A percentile compares a stretch with the other conserved stretches of the same genome.
These are phyloP conservation scores for Acipenser transmontanus DNA, from an alignment of 2,797 vertebrate species.

Conservation along the genomic window DNA sequence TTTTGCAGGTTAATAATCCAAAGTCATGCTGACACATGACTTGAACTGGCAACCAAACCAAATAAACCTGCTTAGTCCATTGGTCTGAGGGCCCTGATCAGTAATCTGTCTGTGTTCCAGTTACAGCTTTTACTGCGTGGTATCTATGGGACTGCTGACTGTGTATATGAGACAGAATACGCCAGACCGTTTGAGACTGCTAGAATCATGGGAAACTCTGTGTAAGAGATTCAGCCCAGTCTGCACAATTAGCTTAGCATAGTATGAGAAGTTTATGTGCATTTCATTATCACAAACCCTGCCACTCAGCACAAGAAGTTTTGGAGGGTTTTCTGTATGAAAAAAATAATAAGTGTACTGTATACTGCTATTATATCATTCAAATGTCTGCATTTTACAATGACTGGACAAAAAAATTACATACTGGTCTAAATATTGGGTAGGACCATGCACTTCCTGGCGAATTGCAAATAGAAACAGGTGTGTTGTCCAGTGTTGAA, in stretches of 20 bases:
- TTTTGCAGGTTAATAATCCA: conserved; percentile 13
- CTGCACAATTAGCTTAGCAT: neutral
- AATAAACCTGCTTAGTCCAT: conserved; percentile 9
- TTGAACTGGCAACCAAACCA: conserved; percentile 3
- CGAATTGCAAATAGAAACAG: no score
- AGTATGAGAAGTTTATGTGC: conserved; percentile 10
- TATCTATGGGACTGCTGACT: conserved; percentile 7
- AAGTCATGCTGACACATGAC: conserved; percentile 8
- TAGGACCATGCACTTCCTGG: no score
- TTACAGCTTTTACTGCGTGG: neutral
- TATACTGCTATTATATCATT: no score
- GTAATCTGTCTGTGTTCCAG: neutral
- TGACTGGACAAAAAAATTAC: no score
- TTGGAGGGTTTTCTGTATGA: no score
- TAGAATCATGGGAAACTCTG: conserved; percentile 3
- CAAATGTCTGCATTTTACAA: no score
- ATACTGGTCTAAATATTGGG: no score
- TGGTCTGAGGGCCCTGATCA: neutral
- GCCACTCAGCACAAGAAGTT: neutral
- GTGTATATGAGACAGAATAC: neutral
- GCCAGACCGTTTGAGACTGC: no score
- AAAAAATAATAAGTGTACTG: no score
- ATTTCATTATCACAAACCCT: conserved; percentile 23
- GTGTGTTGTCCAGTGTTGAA: no score
- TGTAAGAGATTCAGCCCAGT: neutral